Evolutionary conservation across 2,888 invertebrate species (phyloP).

Genomic region (Erebia aethiops): DNA sequence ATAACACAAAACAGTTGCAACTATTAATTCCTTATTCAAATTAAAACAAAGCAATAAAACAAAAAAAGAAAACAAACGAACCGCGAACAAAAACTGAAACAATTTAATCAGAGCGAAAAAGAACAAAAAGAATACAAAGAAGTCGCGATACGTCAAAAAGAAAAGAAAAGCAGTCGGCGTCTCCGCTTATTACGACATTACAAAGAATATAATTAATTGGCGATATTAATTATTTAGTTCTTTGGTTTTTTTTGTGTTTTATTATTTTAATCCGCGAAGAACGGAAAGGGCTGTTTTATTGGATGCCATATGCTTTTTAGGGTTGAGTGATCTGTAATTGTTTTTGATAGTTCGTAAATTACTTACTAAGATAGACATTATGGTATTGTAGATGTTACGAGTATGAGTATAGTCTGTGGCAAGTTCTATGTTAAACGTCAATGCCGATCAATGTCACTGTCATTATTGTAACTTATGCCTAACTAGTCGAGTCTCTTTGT

Average conservation of each 20-base stretch:
- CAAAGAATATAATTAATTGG: conserved; percentile 75
- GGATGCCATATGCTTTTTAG: conserved; percentile 24
- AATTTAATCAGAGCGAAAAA: conserved; percentile 48
- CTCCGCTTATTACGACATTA: conserved; percentile 51
- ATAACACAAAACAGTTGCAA: conserved; percentile 14
- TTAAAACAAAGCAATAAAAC: conserved; percentile 37
- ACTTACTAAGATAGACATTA: neutral
- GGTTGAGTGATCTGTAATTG: conserved; percentile 8
- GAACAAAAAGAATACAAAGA: conserved; percentile 53
- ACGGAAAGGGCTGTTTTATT: conserved; percentile 13
- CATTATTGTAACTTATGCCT: too few species aligned
- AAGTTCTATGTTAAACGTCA: too few species aligned
- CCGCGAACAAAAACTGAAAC: conserved; percentile 48
- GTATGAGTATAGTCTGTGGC: too few species aligned
- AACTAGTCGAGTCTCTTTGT: too few species aligned
- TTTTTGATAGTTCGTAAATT: neutral
- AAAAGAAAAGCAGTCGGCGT: conserved; percentile 41
- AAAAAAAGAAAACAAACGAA: conserved; percentile 39
- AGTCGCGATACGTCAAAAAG: conserved; percentile 18
- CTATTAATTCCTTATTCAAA: conserved; percentile 19
- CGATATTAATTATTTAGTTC: conserved; percentile 75
- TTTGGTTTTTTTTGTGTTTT: conserved; percentile 56
- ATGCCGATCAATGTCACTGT: too few species aligned
- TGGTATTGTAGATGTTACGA: too few species aligned
- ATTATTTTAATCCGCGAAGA: conserved; percentile 16